Evolutionary conservation across 2,888 invertebrate species (phyloP).

Genomic region (Orthosia gothica): DNA sequence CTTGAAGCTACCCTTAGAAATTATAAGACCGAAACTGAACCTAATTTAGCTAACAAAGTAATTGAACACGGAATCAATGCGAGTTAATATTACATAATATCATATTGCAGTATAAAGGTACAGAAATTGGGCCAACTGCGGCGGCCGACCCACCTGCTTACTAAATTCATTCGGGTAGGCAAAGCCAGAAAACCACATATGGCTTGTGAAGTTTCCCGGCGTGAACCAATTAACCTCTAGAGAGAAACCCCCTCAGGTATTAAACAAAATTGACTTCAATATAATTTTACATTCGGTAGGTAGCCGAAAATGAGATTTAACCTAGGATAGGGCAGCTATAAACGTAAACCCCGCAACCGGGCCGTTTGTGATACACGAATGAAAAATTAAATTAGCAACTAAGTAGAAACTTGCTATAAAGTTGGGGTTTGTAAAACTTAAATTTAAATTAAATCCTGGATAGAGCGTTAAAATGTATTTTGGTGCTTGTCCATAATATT

Average conservation of each 20-base stretch:
- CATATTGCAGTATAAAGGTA: constrained; percentile 72
- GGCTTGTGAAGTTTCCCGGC: constrained; percentile 81
- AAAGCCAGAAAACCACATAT: constrained; percentile 84
- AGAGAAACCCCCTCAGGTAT: constrained; percentile 75
- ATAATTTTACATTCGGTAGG: constrained; percentile 80
- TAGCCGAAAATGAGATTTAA: constrained; percentile 75
- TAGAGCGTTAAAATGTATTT: constrained; percentile 15
- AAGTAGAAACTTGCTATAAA: constrained; percentile 38
- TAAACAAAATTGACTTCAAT: constrained; percentile 85
- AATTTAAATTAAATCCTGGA: constrained; percentile 42
- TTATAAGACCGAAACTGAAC: constrained; percentile 32
- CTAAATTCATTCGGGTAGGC: constrained; percentile 76
- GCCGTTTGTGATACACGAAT: constrained; percentile 52
- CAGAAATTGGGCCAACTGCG: constrained; percentile 70
- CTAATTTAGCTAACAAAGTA: constrained; percentile 62
- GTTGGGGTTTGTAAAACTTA: constrained; percentile 29
- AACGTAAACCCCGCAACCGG: constrained; percentile 53
- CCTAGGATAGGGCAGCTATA: constrained; percentile 68
- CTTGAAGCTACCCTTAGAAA: constrained; percentile 28
- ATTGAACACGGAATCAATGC: constrained; percentile 70
- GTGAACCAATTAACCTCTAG: constrained; percentile 83
- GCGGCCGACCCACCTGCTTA: constrained; percentile 70
- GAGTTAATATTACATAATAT: constrained; percentile 71
- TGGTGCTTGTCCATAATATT: not conserved
- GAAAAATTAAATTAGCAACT: constrained; percentile 60